Evolutionary conservation across 2,113 vertebrate genomes (phyloP).

Genomic region (Kobus ellipsiprymnus): DNA sequence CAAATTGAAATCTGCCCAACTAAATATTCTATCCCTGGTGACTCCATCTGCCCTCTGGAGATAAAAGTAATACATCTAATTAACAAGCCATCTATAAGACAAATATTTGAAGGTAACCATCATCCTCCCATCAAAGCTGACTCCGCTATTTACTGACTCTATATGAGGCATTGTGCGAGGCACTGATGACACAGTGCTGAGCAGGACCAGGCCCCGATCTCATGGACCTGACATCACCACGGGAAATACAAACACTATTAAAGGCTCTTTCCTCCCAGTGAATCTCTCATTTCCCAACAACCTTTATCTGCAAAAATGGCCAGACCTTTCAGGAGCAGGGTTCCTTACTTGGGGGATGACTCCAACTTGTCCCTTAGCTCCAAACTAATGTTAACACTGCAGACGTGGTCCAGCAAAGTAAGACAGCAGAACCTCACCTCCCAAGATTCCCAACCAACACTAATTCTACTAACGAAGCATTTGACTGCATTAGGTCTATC

Average conservation of each 20-base stretch:
- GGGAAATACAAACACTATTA: neutral
- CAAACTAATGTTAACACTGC: neutral
- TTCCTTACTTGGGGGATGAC: neutral
- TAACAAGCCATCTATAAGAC: neutral
- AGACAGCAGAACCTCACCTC: neutral
- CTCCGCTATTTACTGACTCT: neutral
- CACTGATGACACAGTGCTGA: neutral
- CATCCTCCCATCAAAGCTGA: neutral
- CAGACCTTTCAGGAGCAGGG: neutral
- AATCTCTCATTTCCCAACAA: neutral
- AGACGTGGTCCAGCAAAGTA: neutral
- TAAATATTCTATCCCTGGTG: neutral
- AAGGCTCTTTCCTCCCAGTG: neutral
- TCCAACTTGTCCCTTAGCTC: neutral
- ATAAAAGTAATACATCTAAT: neutral
- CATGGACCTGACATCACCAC: neutral
- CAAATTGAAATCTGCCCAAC: neutral
- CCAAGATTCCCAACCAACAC: neutral
- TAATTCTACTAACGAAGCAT: conserved; percentile 4
- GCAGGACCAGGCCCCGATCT: neutral
- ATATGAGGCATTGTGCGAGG: neutral
- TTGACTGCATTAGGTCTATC: neutral
- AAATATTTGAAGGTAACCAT: neutral
- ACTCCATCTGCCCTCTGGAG: neutral
- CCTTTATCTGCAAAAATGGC: neutral